Evolutionary conservation across 1,140 invertebrate genomes (phyloP).

Genomic region (Drosophila ogumai): DNA sequence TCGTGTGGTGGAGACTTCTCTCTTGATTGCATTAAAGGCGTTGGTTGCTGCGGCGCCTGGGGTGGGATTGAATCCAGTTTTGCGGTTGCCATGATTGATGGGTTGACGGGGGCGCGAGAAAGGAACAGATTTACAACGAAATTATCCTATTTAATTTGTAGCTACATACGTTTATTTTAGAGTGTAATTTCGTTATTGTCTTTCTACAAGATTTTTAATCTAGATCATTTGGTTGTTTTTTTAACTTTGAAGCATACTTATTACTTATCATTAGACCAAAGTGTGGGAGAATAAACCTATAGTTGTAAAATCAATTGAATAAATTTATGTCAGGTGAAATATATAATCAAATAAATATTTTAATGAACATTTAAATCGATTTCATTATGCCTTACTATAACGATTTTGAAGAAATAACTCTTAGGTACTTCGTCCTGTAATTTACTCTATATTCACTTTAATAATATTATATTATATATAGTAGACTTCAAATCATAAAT

Average conservation of each 20-base stretch:
- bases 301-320: too few species aligned
- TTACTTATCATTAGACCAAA: too few species aligned
- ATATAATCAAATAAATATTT: too few species aligned
- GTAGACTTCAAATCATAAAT: neutral
- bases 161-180: neutral
- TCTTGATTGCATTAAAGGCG: conserved; percentile 68
- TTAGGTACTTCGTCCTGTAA: neutral
- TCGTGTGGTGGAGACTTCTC: conserved; percentile 44
- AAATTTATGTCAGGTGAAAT: too few species aligned
- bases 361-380: neutral
- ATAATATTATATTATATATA: neutral
- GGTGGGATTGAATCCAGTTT: conserved; percentile 48
- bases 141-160: conserved; percentile 20
- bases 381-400: neutral
- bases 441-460: neutral
- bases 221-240: neutral
- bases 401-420: neutral
- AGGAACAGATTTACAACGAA: conserved; percentile 11
- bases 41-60: conserved; percentile 4
- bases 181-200: neutral
- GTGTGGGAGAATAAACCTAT: too few species aligned
- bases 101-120: neutral
- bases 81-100: conserved; percentile 62
- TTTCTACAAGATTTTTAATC: neutral
- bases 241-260: too few species aligned